Evolutionary conservation across 2,888 invertebrate genomes (phyloP).

Genomic region (Elegia similella): DNA sequence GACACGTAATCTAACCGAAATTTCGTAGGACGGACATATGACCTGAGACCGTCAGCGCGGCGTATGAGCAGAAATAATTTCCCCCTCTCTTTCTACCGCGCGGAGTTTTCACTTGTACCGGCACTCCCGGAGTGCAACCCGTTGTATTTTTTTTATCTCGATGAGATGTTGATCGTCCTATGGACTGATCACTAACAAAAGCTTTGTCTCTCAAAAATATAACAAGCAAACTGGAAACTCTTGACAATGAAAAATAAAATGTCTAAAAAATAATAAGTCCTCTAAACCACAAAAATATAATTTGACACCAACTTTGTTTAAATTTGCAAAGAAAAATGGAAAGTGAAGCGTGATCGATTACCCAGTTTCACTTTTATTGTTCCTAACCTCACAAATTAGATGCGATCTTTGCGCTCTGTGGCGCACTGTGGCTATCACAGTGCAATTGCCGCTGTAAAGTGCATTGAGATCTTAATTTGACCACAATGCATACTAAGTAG

Average conservation of each 20-base stretch:
- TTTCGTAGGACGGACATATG: no score
- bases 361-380: slow-evolving; percentile 70
- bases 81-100: no score
- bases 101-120: no score
- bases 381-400: slow-evolving; percentile 39
- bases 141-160: no score
- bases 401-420: slow-evolving; percentile 18
- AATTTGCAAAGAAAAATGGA: slow-evolving; percentile 48
- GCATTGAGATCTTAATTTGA: slow-evolving; percentile 1
- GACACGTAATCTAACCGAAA: no score
- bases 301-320: slow-evolving; percentile 16
- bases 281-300: slow-evolving; percentile 4
- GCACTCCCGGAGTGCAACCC: no score
- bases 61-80: no score
- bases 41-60: no score
- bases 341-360: slow-evolving; percentile 72
- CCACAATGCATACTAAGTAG: slow-evolving; percentile 4
- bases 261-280: neutral
- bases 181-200: no score
- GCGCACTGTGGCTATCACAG: neutral
- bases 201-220: no score
- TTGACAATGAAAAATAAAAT: neutral
- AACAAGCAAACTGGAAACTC: neutral
- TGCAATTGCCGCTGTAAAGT: neutral
- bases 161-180: no score